Percentiles rank a stretch among this genome's conserved stretches.
phyloP scores from a whole-genome alignment of 2,113 vertebrate genomes.

The Anser brachyrhynchus region DNA sequence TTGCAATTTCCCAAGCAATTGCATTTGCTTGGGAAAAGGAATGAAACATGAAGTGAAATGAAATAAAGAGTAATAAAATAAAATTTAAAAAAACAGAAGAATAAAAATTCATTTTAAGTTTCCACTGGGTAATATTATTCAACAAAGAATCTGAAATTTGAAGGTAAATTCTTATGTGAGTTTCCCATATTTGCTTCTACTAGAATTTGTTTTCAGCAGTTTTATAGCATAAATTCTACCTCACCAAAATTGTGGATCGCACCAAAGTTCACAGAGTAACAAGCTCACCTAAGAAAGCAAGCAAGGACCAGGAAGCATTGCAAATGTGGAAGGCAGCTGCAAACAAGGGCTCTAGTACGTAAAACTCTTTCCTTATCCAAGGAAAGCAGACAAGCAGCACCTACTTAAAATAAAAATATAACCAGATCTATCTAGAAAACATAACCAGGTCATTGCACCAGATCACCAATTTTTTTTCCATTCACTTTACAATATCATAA shows the following conservation, averaged over 20 bases:
- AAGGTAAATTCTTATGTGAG: neutral
- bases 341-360: neutral
- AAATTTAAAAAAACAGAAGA: no score
- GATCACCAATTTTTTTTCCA: neutral
- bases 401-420: neutral
- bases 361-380: neutral
- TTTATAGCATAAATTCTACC: neutral
- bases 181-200: neutral
- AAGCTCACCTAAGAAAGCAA: neutral
- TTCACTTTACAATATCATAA: neutral
- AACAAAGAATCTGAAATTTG: neutral
- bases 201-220: neutral
- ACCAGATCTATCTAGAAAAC: neutral
- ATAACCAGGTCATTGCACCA: neutral
- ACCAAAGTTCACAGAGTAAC: neutral
- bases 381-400: neutral
- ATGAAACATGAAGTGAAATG: neutral
- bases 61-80: no score
- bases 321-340: neutral
- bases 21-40: neutral
- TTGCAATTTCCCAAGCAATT: neutral
- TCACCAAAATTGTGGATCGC: neutral
- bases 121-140: neutral
- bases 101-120: neutral
- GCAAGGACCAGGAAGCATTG: neutral